Evolutionary conservation across 2,797 vertebrate species (phyloP).

Genomic region (Hemibagrus guttatus): DNA sequence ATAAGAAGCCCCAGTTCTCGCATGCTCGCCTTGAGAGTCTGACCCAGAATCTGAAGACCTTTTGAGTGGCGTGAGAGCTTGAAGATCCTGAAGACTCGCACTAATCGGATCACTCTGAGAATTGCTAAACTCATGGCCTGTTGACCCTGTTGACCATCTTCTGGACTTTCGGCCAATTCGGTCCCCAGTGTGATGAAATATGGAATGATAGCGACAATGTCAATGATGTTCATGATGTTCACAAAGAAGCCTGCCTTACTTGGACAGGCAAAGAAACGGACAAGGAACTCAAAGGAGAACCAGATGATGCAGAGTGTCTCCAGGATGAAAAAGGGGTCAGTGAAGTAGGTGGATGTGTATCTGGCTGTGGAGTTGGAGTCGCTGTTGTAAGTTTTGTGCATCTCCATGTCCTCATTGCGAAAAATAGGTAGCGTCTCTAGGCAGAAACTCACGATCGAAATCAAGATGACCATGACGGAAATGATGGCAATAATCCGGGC

Average conservation of each 20-base stretch:
- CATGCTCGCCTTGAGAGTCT: constrained; percentile 97
- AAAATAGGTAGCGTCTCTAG: constrained; percentile 86
- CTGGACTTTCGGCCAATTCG: constrained; percentile 91
- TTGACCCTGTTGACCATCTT: constrained; percentile 92
- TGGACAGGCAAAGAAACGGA: constrained; percentile 96
- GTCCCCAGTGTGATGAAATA: constrained; percentile 98
- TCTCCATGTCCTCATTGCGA: constrained; percentile 82
- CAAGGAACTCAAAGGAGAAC: constrained; percentile 99
- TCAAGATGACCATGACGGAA: constrained; percentile 88
- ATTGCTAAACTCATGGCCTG: constrained; percentile 99
- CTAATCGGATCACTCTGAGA: constrained; percentile 92
- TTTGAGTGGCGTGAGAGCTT: constrained; percentile 97
- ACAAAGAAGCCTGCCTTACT: constrained; percentile 99
- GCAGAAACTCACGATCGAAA: constrained; percentile 90
- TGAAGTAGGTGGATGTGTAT: constrained; percentile 84
- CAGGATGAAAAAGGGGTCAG: constrained; percentile 98
- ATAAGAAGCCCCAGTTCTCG: constrained; percentile 93
- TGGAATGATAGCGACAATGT: constrained; percentile 98
- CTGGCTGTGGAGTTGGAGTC: constrained; percentile 79
- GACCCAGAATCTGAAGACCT: constrained; percentile 94
- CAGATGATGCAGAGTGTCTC: constrained; percentile 99
- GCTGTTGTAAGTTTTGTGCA: constrained; percentile 68
- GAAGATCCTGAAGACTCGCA: constrained; percentile 97
- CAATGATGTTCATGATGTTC: constrained; percentile 99
- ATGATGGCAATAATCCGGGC: constrained; percentile 89